Percentiles rank a stretch among this genome's conserved stretches.
These are phyloP conservation scores for Scatophagus argus DNA, from an alignment of 2,113 vertebrate genomes.

Conservation along the genomic window DNA sequence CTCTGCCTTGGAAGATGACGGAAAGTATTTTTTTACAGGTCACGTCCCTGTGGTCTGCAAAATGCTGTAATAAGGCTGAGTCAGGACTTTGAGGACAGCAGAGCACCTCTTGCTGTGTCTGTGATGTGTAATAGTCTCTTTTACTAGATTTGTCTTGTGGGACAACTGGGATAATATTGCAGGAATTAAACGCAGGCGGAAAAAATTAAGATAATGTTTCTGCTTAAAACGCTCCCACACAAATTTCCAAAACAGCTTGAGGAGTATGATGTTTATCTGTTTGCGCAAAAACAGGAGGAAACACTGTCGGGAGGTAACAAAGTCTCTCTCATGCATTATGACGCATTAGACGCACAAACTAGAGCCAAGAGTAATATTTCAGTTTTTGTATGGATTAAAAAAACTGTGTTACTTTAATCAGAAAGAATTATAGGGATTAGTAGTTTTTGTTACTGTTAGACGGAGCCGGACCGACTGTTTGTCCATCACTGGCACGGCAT, in stretches of 20 bases:
- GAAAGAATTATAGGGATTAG: not conserved
- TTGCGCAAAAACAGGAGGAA: not conserved
- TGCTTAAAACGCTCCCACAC: not conserved
- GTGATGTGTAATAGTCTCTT: conserved; percentile 11
- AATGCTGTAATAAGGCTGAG: conserved; percentile 55
- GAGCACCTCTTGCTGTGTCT: conserved; percentile 9
- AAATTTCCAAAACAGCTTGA: conserved; percentile 22
- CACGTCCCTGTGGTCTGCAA: conserved; percentile 37
- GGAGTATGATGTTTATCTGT: conserved; percentile 3
- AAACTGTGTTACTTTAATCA: not conserved
- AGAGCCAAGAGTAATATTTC: too few species aligned
- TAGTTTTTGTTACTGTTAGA: too few species aligned
- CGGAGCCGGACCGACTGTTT: too few species aligned
- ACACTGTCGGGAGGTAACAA: not conserved
- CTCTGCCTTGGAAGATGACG: conserved; percentile 32
- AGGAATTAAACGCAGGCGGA: conserved; percentile 31
- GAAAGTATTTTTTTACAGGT: conserved; percentile 54
- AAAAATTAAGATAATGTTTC: conserved; percentile 10
- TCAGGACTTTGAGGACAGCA: conserved; percentile 42
- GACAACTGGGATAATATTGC: not conserved
- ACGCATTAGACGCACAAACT: not conserved
- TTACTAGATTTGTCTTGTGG: conserved; percentile 36
- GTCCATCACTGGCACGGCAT: too few species aligned
- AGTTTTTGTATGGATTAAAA: not conserved
- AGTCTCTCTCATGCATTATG: not conserved